These are phyloP conservation scores for Uloborus diversus DNA, from an alignment of 1,140 invertebrate genomes.

Conservation along the genomic window DNA sequence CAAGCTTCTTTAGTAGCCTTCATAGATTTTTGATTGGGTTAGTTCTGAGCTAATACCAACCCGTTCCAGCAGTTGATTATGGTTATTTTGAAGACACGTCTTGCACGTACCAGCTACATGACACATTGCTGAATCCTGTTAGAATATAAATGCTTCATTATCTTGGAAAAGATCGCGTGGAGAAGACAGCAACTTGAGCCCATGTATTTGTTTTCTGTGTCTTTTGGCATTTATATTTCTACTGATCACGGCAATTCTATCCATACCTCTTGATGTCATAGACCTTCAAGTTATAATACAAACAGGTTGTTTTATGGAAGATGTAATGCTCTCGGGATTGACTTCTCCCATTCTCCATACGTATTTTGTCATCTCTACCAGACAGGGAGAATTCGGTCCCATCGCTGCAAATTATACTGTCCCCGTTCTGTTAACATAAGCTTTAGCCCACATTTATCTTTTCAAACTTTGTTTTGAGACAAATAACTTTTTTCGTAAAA, in stretches of 20 bases:
- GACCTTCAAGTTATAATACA: neutral
- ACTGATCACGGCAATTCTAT: neutral
- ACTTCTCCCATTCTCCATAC: neutral
- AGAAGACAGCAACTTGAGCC: neutral
- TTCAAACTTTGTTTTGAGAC: neutral
- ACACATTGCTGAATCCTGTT: neutral
- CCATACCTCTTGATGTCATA: neutral
- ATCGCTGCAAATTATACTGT: neutral
- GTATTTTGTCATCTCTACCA: neutral
- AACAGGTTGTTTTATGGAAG: neutral
- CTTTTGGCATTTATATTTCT: neutral
- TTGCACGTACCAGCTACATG: neutral
- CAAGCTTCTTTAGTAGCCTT: neutral
- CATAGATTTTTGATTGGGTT: neutral
- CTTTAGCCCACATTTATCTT: slow-evolving; percentile 4
- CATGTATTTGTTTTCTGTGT: neutral
- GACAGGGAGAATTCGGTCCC: neutral
- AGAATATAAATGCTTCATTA: slow-evolving; percentile 17
- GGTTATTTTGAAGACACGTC: slow-evolving; percentile 2
- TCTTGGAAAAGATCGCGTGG: neutral
- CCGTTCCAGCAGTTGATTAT: too few species aligned
- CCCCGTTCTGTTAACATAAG: slow-evolving; percentile 1
- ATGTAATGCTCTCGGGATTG: neutral
- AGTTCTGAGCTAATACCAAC: too few species aligned
- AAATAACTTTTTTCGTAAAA: neutral